Evolutionary conservation across 2,113 vertebrate species (phyloP).

Genomic region (Rhinoptilus africanus): DNA sequence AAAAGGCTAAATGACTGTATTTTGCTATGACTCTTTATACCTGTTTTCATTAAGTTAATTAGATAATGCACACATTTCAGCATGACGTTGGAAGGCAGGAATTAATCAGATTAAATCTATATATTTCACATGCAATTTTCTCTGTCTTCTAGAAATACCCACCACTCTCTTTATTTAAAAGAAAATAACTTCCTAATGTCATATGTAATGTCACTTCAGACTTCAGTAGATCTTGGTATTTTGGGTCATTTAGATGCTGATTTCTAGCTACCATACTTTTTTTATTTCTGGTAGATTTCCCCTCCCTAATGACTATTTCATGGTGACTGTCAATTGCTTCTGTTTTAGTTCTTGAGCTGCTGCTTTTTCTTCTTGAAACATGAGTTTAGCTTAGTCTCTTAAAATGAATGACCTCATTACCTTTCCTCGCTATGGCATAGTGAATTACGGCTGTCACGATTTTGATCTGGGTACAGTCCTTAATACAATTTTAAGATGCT

Average conservation of each 20-base stretch:
- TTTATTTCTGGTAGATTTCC: not conserved
- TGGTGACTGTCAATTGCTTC: not conserved
- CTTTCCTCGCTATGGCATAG: not conserved
- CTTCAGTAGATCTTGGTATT: not conserved
- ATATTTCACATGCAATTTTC: not conserved
- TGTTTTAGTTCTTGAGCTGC: not conserved
- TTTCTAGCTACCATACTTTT: not conserved
- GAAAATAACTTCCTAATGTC: not conserved
- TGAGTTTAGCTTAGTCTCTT: not conserved
- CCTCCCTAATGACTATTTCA: not conserved
- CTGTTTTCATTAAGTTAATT: not conserved
- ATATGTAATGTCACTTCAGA: not conserved
- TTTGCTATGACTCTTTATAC: not conserved
- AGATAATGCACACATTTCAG: not conserved
- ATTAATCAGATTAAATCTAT: not conserved
- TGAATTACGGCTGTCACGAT: not conserved
- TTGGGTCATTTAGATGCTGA: not conserved
- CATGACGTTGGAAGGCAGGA: not conserved
- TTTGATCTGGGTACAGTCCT: not conserved
- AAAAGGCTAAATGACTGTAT: not conserved
- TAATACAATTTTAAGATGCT: not conserved
- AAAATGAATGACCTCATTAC: not conserved
- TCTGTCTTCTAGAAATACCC: not conserved
- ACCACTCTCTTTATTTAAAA: not conserved
- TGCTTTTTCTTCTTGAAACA: not conserved